phyloP scores from a whole-genome alignment of 2,113 vertebrate species.

The Macrotus californicus region DNA sequence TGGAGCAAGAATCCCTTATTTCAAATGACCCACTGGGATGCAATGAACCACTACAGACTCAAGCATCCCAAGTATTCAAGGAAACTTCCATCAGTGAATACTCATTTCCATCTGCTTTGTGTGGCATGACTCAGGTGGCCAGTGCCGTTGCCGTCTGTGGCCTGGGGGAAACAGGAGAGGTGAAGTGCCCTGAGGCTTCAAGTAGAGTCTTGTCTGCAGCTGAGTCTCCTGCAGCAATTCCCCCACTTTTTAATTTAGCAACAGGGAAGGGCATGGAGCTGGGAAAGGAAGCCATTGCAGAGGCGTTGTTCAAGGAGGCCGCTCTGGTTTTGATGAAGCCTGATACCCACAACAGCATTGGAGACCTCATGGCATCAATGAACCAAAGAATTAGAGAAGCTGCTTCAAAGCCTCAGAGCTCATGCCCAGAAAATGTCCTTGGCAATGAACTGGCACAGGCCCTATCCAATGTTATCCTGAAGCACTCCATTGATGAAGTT shows the following conservation, averaged over 20 bases:
- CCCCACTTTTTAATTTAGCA: conserved; percentile 82
- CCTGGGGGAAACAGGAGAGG: conserved; percentile 77
- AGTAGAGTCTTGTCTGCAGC: conserved; percentile 83
- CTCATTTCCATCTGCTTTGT: conserved; percentile 90
- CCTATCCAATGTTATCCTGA: conserved; percentile 89
- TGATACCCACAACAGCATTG: conserved; percentile 81
- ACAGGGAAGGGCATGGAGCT: conserved; percentile 83
- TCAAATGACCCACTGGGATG: background rate
- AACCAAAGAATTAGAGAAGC: conserved; percentile 86
- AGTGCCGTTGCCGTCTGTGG: conserved; percentile 90
- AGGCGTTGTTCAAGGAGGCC: conserved; percentile 88
- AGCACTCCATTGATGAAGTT: conserved; percentile 88
- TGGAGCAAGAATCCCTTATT: conserved; percentile 75
- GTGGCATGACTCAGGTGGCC: conserved; percentile 91
- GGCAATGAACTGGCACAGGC: conserved; percentile 88
- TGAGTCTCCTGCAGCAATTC: conserved; percentile 82
- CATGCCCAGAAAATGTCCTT: conserved; percentile 77
- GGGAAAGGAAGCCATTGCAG: conserved; percentile 86
- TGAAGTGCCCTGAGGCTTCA: conserved; percentile 76
- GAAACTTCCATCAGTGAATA: conserved; percentile 74
- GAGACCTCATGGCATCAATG: conserved; percentile 87
- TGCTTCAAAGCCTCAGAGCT: conserved; percentile 80
- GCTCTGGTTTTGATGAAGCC: conserved; percentile 85
- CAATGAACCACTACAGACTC: conserved; percentile 51
- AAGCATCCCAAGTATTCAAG: conserved; percentile 45